Evolutionary conservation across 2,797 vertebrate genomes (phyloP).

Genomic region (Thamnophis elegans): DNA sequence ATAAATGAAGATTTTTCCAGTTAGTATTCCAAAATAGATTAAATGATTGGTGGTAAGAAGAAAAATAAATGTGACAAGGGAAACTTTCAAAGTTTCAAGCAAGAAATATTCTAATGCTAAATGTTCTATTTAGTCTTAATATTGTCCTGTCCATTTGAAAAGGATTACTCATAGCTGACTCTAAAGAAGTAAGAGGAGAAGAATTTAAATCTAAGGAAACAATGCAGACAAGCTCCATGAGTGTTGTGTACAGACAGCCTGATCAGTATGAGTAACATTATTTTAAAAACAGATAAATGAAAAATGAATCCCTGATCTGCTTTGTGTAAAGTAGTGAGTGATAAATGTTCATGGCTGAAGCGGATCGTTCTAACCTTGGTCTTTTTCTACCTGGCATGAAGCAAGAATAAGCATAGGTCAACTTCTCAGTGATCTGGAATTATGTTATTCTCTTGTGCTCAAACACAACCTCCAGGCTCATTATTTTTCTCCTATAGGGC

Average conservation of each 20-base stretch:
- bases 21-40: neutral
- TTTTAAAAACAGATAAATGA: constrained; percentile 40
- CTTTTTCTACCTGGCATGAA: constrained; percentile 22
- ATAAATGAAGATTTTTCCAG: neutral
- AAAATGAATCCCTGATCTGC: neutral
- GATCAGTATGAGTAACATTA: constrained; percentile 34
- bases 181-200: constrained; percentile 29
- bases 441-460: constrained; percentile 20
- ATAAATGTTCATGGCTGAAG: neutral
- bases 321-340: constrained; percentile 14
- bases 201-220: constrained; percentile 53
- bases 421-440: constrained; percentile 27
- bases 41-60: constrained; percentile 14
- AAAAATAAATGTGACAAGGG: constrained; percentile 18
- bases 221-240: constrained; percentile 16
- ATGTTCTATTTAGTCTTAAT: constrained; percentile 41
- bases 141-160: constrained; percentile 50
- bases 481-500: neutral
- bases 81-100: constrained; percentile 53
- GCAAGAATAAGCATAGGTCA: constrained; percentile 20
- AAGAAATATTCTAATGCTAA: constrained; percentile 30
- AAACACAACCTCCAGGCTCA: neutral
- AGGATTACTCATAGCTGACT: constrained; percentile 32
- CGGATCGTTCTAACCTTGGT: neutral
- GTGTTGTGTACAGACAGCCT: constrained; percentile 32